Percentiles rank a stretch among this genome's conserved stretches.
Evolutionary conservation across 2,797 vertebrate species (phyloP).

Genomic region (Esox masquinongy): DNA sequence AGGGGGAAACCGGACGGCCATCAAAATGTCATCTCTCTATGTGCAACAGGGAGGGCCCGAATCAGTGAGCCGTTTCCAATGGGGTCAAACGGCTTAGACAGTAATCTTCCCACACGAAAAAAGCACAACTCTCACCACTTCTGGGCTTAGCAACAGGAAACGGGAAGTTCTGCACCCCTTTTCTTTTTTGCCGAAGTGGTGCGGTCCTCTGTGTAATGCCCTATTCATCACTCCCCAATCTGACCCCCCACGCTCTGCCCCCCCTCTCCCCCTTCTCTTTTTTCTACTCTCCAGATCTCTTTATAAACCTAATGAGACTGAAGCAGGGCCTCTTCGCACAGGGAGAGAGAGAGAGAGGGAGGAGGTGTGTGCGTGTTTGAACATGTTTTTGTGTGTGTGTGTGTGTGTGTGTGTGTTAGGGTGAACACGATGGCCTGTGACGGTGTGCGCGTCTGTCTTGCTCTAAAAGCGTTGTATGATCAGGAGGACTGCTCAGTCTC

Average conservation of each 20-base stretch:
- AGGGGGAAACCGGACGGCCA: not conserved
- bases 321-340: conserved; percentile 69
- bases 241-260: conserved; percentile 71
- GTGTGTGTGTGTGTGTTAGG: not conserved
- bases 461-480: not conserved
- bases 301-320: conserved; percentile 81
- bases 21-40: conserved; percentile 18
- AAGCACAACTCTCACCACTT: conserved; percentile 42
- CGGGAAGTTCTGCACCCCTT: conserved; percentile 60
- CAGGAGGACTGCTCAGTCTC: not conserved
- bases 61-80: conserved; percentile 21
- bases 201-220: conserved; percentile 74
- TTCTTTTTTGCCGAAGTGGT: conserved; percentile 65
- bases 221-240: conserved; percentile 77
- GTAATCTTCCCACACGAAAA: conserved; percentile 21
- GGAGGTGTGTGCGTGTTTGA: conserved; percentile 13
- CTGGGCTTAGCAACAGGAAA: conserved; percentile 33
- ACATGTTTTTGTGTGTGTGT: not conserved
- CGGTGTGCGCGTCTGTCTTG: conserved; percentile 5
- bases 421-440: not conserved
- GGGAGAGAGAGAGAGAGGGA: conserved; percentile 41
- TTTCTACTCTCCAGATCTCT: conserved; percentile 39
- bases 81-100: not conserved
- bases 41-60: conserved; percentile 27
- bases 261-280: conserved; percentile 34